Base-by-base conservation (phyloP, 2,797 vertebrate species). In the Amphiprion clarkii region DNA sequence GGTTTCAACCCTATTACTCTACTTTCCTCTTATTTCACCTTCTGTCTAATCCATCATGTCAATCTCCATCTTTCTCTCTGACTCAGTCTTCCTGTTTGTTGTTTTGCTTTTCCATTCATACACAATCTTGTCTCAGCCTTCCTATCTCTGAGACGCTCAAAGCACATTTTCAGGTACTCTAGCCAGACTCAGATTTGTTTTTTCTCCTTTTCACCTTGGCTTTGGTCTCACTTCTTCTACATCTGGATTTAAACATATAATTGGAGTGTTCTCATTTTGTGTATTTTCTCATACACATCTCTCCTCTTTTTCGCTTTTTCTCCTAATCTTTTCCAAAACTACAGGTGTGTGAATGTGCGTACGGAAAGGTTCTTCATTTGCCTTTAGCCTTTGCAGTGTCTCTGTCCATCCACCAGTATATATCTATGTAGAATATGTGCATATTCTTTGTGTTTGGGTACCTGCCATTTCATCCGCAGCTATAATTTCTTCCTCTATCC, bases 51-150 rank as follows among this genome's bases (percentile, higher is more conserved):
- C 49, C 53, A 69, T 73, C 76, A 42, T 67, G 23, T 71, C 63
- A 71, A 80, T 78, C 52, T 68, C 39, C 0, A 21, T 48, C 52
- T 76, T 44, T 72, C 70, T 59, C 25, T 73, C 58, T 78, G 33
- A 64, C 53, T 42, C 59, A 71, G 33, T 2, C 51, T 55, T 71
- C 51, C 53, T 72, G 19, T 56, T 33, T 58, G 16, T 70, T 70
- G 48, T 60, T 54, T 65, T 0, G 0, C n/a, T 65, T 61, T 62
- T 71, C 55, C 21, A 42, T 71, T 79, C 54, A 75, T 36, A 46
- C 25, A 72, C 21, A 40, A 42, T 60, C 48, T 58, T 69, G 59
- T 79, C 33, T 76, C 19, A 49, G 25, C 55, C 21, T 39, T 59
- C 54, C 46, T 60, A 70, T 67, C 16, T 62, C 33, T 46, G 6